Conservation (phyloP, 2,113 vertebrate genomes). For the Nothocercus julius region DNA sequence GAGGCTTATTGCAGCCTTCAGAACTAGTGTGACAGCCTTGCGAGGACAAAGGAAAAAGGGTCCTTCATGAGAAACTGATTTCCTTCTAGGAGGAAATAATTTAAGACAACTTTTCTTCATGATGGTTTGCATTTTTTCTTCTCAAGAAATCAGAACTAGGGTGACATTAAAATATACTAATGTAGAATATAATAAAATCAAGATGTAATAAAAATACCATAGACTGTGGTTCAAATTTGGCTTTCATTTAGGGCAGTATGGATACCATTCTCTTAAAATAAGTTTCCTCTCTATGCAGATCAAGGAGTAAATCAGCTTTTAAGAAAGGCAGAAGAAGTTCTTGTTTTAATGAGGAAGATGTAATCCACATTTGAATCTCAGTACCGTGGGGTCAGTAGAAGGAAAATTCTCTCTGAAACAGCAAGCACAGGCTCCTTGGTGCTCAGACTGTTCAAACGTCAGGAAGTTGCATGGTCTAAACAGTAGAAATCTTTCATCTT, state of each 20-base stretch:
- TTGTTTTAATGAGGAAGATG: not conserved
- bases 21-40: not conserved
- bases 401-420: not conserved
- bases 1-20: constrained; percentile 6
- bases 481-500: constrained; percentile 4
- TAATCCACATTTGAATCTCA: not conserved
- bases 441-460: not conserved
- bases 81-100: not conserved
- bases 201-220: not conserved
- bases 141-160: not conserved
- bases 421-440: not conserved
- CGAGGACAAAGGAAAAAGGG: not conserved
- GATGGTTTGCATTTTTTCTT: constrained; percentile 17
- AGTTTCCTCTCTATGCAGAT: not conserved
- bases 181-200: not conserved
- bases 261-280: not conserved
- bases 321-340: not conserved
- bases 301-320: not conserved
- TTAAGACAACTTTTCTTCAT: not conserved
- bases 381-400: not conserved
- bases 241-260: not conserved
- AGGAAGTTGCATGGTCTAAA: not conserved
- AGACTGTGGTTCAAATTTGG: not conserved
- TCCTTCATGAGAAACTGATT: not conserved
- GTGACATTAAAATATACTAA: not conserved